Base-by-base conservation (phyloP, 2,888 invertebrate species). In the Acanthacorydalis orientalis region DNA sequence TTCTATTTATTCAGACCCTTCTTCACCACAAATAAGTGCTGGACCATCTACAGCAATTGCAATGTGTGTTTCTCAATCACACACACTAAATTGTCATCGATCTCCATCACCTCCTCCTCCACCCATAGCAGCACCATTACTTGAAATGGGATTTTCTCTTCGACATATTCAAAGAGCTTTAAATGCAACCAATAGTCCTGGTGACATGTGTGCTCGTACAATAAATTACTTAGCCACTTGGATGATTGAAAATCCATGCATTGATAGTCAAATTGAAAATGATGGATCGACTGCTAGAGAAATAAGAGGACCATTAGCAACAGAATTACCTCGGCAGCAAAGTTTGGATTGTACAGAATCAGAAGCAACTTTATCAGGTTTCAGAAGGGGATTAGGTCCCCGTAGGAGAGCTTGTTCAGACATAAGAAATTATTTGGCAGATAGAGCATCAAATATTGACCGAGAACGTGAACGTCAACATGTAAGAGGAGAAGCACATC, bases 141-240 rank as follows among this genome's bases (percentile, higher is more conserved):
- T 76, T 44, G 77, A 78, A 60, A 78, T 78, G 78, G 78, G 78
- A 39, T 78, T 78, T 58, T 64, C 69, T 10, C 57, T 72, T 33
- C 60, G 66, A 38, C 76, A 76, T 53, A 73, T 78, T 46, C 62
- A 72, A 53, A 69, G 68, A 54, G 77, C 77, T 1, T 64, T 77
- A 39, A 59, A 60, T 49, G 70, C 72, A n/a, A 69, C 73, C 43
- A 71, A 73, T 54, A 59, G 59, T 50, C 53, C 59, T 1, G 58
- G 59, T 1, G 64, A 63, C 49, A 54, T 62, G 7, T 63, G 57
- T 51, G 60, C 71, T 1, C 68, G 70, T 41, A 68, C 69, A n/a
- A 68, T 76, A 12, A 77, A 74, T 56, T 68, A 68, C 54, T 57
- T 78, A 46, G 77, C 75, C 6, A 74, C 73, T 4, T 78, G 77